Base-by-base conservation (phyloP, 2,113 vertebrate species). In the Lanius collurio region DNA sequence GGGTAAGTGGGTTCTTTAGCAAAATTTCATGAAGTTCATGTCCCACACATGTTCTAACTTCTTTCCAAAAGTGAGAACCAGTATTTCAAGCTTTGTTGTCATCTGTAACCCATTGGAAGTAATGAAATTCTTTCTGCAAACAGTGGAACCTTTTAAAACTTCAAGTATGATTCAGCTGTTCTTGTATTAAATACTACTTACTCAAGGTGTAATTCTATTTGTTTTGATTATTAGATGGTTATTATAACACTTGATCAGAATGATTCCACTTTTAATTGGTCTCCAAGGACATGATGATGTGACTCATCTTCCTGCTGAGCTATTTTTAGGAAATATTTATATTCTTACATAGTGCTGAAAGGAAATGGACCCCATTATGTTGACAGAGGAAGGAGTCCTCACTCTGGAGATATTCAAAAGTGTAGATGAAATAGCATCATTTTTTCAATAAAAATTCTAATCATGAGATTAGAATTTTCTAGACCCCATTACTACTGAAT, bases 261-360 rank as follows among this genome's bases (percentile, higher is more conserved):
- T 79, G 77, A 92, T 69, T 92, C 23, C 2, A 3, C 75, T 80
- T 93, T 27, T 92, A 94, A 93, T 90, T 93, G 75, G 39, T 28
- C 42, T 81, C 69, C 77, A 96, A 95, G 91, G 89, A 60, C 83
- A 37, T 79, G 52, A 60, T 81, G 59, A n/a, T 89, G 42, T 92
- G 93, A 96, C 35, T 95, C 87, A 95, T 89, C 47, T 68, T 87
- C 64, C 87, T 8, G 49, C 76, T 91, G 86, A 91, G 52, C 87
- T 97, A 95, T 96, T 95, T 95, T 95, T 94, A 93, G 89, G 89
- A 91, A 92, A 97, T 93, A 91, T 93, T 96, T 96, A 63, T 91
- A 41, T 71, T 94, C 74, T 92, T 87, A 50, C 15, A 4, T 44
- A 27, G 39, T 49, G 60, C 19, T 87, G 78, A 52, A 89, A 59